Base-by-base conservation (phyloP, 2,888 invertebrate genomes). In the Sussaba pulchella region DNA sequence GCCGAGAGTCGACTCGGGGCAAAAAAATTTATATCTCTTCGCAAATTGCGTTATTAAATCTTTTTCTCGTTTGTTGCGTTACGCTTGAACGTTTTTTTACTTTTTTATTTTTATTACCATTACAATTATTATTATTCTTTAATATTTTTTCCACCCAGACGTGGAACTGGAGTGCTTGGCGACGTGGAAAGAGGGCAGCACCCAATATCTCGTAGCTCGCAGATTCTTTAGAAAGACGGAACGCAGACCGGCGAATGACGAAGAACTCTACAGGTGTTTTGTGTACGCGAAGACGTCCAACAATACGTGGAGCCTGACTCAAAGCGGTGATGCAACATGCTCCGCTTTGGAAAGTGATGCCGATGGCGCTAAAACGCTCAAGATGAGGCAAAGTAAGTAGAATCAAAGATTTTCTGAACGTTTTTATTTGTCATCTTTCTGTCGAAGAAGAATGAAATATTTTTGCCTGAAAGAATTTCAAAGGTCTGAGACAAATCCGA, bases 141-240 rank as follows among this genome's bases (percentile, higher is more conserved):
- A n/a, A n/a, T n/a, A n/a, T n/a, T n/a, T n/a, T n/a, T n/a, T n/a
- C n/a, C n/a, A n/a, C 14, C 88, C 24, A 88, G 97, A 96, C 72
- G 96, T 97, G 89, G 96, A 97, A 92, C 92, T 97, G 73, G 95
- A 96, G 64, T 97, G 97, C 91, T 92, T 97, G 75, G 97, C 97
- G 1, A 95, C 95, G 31, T 97, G 97, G 97, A 96, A 96, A 92
- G 97, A 97, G 87, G 97, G 97, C 2, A 96, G 96, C 73, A 96
- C 95, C 50, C 93, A 96, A 70, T 97, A 97, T 91, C 93, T 97
- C 64, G 95, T 97, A 66, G 97, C 96, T 0, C 96, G 97, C 92
- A 94, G 98, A 69, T 96, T 97, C 88, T 97, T 97, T 93, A 95
- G 95, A 92, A 80, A 80, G 61, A 67, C 75, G 59, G 75, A 80